These are phyloP conservation scores for Oxycera nigricornis DNA, from an alignment of 2,888 invertebrate genomes.

Conservation along the genomic window DNA sequence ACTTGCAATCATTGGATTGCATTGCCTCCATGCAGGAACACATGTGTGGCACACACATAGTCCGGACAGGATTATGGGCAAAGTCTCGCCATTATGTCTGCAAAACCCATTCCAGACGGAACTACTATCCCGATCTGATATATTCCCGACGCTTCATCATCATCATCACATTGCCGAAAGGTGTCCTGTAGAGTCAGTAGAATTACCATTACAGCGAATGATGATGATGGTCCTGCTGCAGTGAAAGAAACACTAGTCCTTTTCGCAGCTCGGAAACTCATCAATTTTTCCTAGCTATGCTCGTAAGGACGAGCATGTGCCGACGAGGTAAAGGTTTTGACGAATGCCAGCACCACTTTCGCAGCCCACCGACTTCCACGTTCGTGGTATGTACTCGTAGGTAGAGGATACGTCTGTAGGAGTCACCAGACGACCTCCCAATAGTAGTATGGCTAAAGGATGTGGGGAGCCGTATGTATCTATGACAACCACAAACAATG, in stretches of 20 bases:
- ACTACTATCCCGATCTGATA: neutral
- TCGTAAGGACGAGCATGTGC: slow-evolving; percentile 9
- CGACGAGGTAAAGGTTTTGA: neutral
- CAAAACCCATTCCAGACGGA: neutral
- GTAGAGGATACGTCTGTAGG: neutral
- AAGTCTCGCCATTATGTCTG: slow-evolving; percentile 16
- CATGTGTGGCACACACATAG: neutral
- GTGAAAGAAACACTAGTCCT: neutral
- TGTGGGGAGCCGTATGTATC: slow-evolving; percentile 45
- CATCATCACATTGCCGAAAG: neutral
- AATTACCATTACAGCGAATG: neutral
- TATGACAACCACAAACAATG: slow-evolving; percentile 52
- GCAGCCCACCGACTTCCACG: neutral
- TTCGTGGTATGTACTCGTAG: neutral
- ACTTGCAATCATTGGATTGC: slow-evolving; percentile 18
- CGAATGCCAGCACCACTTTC: neutral
- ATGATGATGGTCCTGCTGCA: neutral
- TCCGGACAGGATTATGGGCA: neutral
- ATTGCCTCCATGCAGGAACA: neutral
- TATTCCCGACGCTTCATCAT: neutral
- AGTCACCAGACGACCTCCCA: slow-evolving; percentile 6
- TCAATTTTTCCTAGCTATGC: slow-evolving; percentile 15
- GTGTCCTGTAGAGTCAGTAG: neutral
- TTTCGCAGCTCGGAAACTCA: neutral
- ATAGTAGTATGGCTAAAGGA: neutral